A percentile compares a stretch with the other conserved stretches of the same genome.
These are phyloP conservation scores for Bathynomus jamesi DNA, from an alignment of 1,140 invertebrate genomes.

Conservation along the genomic window DNA sequence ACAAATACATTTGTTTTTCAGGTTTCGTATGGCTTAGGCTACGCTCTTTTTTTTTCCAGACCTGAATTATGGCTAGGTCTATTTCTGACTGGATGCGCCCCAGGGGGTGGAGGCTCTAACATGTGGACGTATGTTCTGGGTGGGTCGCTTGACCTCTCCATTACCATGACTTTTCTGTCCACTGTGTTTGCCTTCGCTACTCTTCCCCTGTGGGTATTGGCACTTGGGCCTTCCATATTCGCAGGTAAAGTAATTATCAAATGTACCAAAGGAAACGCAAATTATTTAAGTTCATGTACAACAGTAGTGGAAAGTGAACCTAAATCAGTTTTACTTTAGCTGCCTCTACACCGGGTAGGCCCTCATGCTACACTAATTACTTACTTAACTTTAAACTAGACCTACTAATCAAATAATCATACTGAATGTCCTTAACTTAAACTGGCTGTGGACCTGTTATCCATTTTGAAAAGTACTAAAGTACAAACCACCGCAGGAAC, in stretches of 20 bases:
- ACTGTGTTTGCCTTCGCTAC: slow-evolving; percentile 47
- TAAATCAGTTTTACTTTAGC: too few species aligned
- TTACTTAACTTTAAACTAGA: too few species aligned
- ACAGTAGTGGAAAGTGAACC: too few species aligned
- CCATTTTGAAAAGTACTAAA: too few species aligned
- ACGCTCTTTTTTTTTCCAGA: slow-evolving; percentile 16
- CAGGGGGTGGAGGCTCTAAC: slow-evolving; percentile 90
- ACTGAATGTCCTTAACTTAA: too few species aligned
- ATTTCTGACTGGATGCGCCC: slow-evolving; percentile 84
- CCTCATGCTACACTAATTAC: too few species aligned
- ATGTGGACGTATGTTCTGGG: slow-evolving; percentile 83
- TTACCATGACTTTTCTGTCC: slow-evolving; percentile 58
- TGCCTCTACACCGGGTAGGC: background rate
- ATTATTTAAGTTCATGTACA: too few species aligned
- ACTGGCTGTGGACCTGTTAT: too few species aligned
- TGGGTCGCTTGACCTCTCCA: slow-evolving; percentile 79
- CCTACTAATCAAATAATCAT: too few species aligned
- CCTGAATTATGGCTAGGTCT: slow-evolving; percentile 71
- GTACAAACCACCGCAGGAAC: too few species aligned
- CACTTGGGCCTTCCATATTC: slow-evolving; percentile 24
- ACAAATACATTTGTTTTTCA: slow-evolving; percentile 8
- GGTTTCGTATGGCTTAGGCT: slow-evolving; percentile 27
- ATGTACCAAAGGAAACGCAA: too few species aligned
- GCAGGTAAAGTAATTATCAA: slow-evolving; percentile 23
- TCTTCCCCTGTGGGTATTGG: slow-evolving; percentile 28